Evolutionary conservation across 2,113 vertebrate genomes (phyloP).

Genomic region (Antigone vipio): DNA sequence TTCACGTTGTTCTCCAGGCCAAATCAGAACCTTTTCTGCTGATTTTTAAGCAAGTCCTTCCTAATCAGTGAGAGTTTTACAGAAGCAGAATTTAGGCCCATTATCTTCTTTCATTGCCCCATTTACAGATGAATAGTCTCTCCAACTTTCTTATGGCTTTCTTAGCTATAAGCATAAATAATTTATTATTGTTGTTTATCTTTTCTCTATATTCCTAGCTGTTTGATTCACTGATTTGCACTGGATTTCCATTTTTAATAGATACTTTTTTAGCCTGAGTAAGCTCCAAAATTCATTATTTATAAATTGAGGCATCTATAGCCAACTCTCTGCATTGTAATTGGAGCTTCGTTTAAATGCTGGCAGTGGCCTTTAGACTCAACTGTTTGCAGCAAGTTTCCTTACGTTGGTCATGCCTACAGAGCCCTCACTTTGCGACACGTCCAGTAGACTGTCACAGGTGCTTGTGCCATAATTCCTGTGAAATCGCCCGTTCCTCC

Average conservation of each 20-base stretch:
- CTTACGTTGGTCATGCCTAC: neutral
- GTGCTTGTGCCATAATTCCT: neutral
- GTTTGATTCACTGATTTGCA: neutral
- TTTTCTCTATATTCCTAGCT: neutral
- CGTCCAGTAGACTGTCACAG: neutral
- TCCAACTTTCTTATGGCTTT: neutral
- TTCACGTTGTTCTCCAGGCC: neutral
- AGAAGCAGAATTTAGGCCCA: neutral
- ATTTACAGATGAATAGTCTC: neutral
- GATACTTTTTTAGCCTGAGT: neutral
- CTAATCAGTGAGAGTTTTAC: neutral
- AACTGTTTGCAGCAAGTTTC: neutral
- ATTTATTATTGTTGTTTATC: constrained; percentile 5
- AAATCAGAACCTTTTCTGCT: neutral
- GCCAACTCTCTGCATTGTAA: neutral
- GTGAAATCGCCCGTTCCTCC: neutral
- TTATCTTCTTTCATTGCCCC: neutral
- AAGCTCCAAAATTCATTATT: neutral
- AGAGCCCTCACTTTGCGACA: neutral
- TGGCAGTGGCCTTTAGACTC: neutral
- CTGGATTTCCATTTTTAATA: constrained; percentile 37
- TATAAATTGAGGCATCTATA: neutral
- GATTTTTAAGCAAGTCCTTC: neutral
- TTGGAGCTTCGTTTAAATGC: neutral
- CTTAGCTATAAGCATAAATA: neutral